Percentiles rank a stretch among this genome's conserved stretches.
Evolutionary conservation across 2,888 invertebrate species (phyloP).

Genomic region (Temnothorax ravouxi): DNA sequence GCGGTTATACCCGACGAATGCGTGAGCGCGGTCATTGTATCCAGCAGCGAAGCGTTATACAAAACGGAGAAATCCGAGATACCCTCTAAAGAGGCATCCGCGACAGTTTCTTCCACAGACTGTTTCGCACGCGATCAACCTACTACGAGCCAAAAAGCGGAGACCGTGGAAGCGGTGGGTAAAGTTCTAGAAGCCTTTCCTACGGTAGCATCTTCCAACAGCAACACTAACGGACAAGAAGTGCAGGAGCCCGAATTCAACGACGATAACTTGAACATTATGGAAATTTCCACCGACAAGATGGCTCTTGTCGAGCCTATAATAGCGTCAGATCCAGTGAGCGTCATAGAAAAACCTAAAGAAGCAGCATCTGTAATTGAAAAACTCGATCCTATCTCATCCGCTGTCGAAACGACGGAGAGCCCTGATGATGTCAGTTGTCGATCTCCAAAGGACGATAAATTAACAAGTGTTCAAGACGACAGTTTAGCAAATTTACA

Average conservation of each 20-base stretch:
- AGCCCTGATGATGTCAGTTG: constrained; percentile 25
- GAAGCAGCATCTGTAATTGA: constrained; percentile 65
- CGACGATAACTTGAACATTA: constrained; percentile 74
- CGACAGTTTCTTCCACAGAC: constrained; percentile 28
- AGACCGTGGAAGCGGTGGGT: constrained; percentile 36
- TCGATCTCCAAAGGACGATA: constrained; percentile 47
- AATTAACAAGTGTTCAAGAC: constrained; percentile 53
- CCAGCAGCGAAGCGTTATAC: constrained; percentile 20
- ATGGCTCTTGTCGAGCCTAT: constrained; percentile 75
- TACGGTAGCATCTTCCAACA: constrained; percentile 67
- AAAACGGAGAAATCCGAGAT: constrained; percentile 38
- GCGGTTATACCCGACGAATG: constrained; percentile 30
- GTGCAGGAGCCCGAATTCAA: constrained; percentile 58
- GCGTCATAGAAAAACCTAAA: constrained; percentile 82
- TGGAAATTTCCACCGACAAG: constrained; percentile 81
- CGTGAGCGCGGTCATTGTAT: constrained; percentile 31
- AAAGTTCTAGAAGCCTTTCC: constrained; percentile 64
- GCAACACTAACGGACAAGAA: constrained; percentile 54
- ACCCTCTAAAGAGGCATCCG: constrained; percentile 23
- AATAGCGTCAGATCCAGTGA: constrained; percentile 81
- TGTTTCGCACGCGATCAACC: constrained; percentile 20
- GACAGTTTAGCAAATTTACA: constrained; percentile 46
- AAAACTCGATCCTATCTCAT: constrained; percentile 68
- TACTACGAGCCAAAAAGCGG: constrained; percentile 8
- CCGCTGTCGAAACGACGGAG: constrained; percentile 71